Conservation (phyloP, 2,888 invertebrate species). For the Drosophila meridionalis region DNA sequence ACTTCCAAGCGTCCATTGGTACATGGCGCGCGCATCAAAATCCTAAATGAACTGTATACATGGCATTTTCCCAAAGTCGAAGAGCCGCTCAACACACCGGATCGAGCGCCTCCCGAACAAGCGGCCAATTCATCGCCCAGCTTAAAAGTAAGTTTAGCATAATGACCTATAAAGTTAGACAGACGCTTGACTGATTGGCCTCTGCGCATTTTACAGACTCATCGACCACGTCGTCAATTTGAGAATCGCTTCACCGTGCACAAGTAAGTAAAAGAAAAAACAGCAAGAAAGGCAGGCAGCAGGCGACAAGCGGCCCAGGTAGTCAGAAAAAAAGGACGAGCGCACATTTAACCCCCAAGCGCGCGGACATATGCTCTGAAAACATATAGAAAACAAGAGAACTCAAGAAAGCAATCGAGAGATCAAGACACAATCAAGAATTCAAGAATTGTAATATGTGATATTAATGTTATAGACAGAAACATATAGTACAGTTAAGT, state of each 20-base stretch:
- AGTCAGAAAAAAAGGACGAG: conserved; percentile 27
- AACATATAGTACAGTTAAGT: neutral
- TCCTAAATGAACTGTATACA: conserved; percentile 78
- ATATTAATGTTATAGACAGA: neutral
- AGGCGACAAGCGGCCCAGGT: conserved; percentile 41
- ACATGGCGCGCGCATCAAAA: conserved; percentile 76
- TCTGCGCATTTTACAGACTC: conserved; percentile 40
- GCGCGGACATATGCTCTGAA: conserved; percentile 18
- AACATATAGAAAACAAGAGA: neutral
- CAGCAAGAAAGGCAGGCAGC: neutral
- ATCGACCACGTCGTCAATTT: conserved; percentile 52
- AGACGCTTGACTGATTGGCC: conserved; percentile 6
- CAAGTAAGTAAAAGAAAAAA: conserved; percentile 75
- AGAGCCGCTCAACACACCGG: conserved; percentile 46
- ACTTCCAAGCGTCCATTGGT: conserved; percentile 73
- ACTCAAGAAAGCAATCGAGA: neutral
- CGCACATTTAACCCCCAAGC: conserved; percentile 45
- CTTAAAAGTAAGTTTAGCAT: conserved; percentile 64
- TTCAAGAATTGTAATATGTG: neutral
- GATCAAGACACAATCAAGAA: conserved; percentile 6
- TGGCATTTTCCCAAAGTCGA: conserved; percentile 74
- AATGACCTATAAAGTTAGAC: conserved; percentile 19
- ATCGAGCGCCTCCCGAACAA: conserved; percentile 65
- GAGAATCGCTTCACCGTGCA: conserved; percentile 80
- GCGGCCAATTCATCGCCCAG: conserved; percentile 81